Percentiles rank a stretch among this genome's conserved stretches.
These are phyloP conservation scores for Epinotia brunnichana DNA, from an alignment of 2,888 invertebrate genomes.

Conservation along the genomic window DNA sequence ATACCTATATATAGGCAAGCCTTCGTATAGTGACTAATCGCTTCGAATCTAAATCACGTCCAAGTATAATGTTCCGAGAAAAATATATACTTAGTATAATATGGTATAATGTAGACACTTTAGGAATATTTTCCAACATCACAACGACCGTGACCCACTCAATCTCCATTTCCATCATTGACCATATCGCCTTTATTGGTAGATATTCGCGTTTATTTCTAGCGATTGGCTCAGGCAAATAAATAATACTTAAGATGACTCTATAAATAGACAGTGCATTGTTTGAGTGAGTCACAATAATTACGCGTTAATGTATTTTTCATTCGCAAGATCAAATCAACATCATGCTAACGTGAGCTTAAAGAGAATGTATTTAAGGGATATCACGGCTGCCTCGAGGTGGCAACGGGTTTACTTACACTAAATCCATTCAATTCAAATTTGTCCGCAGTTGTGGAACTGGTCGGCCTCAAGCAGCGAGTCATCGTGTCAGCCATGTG, in stretches of 20 bases:
- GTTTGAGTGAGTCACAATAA: conserved; percentile 19
- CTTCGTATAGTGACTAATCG: background rate
- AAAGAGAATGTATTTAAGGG: background rate
- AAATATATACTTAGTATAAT: background rate
- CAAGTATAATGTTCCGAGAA: background rate
- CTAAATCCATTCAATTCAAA: conserved; percentile 28
- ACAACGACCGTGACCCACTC: conserved; percentile 18
- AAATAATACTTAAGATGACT: conserved; percentile 10
- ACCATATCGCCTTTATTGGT: conserved; percentile 3
- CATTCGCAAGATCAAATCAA: background rate
- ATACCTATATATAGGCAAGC: too few species aligned
- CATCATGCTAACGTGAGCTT: background rate
- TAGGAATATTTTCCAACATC: background rate
- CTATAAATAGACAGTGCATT: conserved; percentile 23
- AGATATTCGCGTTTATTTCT: background rate
- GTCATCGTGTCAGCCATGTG: conserved; percentile 89
- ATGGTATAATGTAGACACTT: background rate
- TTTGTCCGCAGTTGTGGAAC: conserved; percentile 86
- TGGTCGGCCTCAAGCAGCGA: conserved; percentile 89
- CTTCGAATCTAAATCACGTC: background rate
- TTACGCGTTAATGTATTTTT: background rate
- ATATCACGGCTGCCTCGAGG: background rate
- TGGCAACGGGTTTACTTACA: background rate
- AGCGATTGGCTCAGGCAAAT: conserved; percentile 5
- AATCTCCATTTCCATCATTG: conserved; percentile 15